phyloP scores from a whole-genome alignment of 2,113 vertebrate species.

The Aptenodytes forsteri region DNA sequence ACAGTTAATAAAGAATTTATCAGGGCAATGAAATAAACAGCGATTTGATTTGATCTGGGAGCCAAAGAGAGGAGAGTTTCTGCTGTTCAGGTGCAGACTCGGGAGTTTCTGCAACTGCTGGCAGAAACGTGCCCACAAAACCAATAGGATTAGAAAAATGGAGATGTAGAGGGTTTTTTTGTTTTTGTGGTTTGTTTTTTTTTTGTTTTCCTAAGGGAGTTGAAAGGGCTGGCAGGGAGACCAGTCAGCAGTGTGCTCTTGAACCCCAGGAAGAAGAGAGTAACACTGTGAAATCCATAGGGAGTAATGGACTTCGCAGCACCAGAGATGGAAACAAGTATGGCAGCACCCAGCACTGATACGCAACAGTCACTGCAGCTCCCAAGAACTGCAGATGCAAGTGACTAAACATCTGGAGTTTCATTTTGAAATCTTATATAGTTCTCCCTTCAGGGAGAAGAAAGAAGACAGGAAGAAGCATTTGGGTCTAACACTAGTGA shows the following conservation, averaged over 20 bases:
- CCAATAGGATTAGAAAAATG: neutral
- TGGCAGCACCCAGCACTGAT: neutral
- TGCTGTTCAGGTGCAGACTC: constrained; percentile 20
- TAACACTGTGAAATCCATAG: neutral
- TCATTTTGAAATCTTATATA: neutral
- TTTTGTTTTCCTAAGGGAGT: neutral
- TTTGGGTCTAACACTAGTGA: neutral
- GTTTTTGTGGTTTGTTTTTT: neutral
- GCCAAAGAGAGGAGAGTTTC: constrained; percentile 1
- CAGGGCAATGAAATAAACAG: constrained; percentile 54
- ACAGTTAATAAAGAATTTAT: constrained; percentile 65
- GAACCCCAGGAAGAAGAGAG: neutral
- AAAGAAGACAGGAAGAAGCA: neutral
- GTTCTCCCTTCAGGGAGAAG: neutral
- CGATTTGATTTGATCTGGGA: constrained; percentile 49
- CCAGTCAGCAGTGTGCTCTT: neutral
- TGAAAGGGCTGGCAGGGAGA: neutral
- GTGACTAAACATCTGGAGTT: neutral
- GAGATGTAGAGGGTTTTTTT: neutral
- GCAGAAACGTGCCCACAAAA: constrained; percentile 7
- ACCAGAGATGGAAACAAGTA: neutral
- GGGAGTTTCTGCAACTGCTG: neutral
- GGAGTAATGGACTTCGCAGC: neutral
- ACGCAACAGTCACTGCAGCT: neutral
- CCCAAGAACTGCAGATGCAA: neutral